Conservation (phyloP, 2,888 invertebrate species). For the Sepioteuthis lessoniana region DNA sequence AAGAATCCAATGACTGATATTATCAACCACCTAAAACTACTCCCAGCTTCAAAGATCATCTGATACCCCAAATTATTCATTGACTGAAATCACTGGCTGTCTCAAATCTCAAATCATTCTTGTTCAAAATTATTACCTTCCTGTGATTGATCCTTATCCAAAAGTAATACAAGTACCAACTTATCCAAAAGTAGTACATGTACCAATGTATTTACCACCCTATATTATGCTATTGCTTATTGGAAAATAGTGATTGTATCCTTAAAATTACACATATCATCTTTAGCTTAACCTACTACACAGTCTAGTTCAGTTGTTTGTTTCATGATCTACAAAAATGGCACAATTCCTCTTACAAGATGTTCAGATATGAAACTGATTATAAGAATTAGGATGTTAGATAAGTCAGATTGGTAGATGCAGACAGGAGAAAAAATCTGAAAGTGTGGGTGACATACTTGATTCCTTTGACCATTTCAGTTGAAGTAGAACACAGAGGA, state of each 20-base stretch:
- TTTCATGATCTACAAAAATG: no score
- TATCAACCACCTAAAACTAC: background rate
- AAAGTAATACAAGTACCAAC: background rate
- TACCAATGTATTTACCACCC: background rate
- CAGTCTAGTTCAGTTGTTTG: background rate
- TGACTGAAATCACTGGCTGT: background rate
- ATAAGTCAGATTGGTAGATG: background rate
- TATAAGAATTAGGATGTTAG: background rate
- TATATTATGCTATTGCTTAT: background rate
- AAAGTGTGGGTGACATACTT: no score
- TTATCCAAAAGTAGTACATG: background rate
- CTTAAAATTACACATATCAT: background rate
- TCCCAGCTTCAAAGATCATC: background rate
- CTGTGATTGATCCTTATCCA: background rate
- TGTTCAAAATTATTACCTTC: background rate
- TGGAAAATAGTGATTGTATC: background rate
- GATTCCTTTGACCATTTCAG: no score
- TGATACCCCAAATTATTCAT: background rate
- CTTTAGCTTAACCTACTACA: background rate
- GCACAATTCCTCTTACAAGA: background rate
- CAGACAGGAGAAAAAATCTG: no score
- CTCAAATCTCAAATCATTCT: constrained; percentile 9
- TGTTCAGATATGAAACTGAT: background rate
- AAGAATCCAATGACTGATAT: background rate
- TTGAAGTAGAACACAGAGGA: no score